Base-by-base conservation (phyloP, 2,113 vertebrate genomes). In the Nesogale talazaci region DNA sequence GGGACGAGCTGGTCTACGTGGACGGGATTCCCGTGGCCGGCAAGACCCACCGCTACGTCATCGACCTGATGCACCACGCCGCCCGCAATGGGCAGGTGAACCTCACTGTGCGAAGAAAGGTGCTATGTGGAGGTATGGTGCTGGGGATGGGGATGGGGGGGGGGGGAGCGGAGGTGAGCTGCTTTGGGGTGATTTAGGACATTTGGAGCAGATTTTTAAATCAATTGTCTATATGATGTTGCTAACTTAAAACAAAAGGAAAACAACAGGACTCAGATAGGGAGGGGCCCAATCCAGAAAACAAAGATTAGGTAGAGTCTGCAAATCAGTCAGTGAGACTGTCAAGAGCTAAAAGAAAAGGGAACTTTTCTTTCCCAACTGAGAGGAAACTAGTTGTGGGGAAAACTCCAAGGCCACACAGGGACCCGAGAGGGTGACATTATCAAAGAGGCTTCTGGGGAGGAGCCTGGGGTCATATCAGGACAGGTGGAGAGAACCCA, bases 11-110 rank as follows among this genome's bases (percentile, higher is more conserved):
- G 59, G 98, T 99, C 92, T 99, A 99, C 0, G 99, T 99, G 4
- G 99, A 99, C 8, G 99, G 99, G 78, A 99, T 99, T 89, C 98
- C 98, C 5, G 99, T 99, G 97, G 98, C 98, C 0, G 99, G 99
- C 92, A 99, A 99, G 97, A 99, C 99, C 1, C 99, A 99, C 97
- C 98, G 99, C 97, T 99, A 99, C 0, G 99, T 99, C 97, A 99
- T 99, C 78, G 99, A 99, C 96, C 98, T 99, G 87, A 99, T 99
- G 99, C 99, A 99, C 91, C 99, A 98, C 0, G 99, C 99, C 67
- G 99, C 99, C 31, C 98, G 99, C 2, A 99, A 99, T 0, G 99
- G 99, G 80, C 99, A 99, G 94, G 99, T 99, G 87, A 99, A 98
- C 87, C 98, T 99, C 97, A 99, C 99, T 96, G 98, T 99, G 97